Conservation (phyloP, 2,797 vertebrate species). For the Sebastes nivosus region DNA sequence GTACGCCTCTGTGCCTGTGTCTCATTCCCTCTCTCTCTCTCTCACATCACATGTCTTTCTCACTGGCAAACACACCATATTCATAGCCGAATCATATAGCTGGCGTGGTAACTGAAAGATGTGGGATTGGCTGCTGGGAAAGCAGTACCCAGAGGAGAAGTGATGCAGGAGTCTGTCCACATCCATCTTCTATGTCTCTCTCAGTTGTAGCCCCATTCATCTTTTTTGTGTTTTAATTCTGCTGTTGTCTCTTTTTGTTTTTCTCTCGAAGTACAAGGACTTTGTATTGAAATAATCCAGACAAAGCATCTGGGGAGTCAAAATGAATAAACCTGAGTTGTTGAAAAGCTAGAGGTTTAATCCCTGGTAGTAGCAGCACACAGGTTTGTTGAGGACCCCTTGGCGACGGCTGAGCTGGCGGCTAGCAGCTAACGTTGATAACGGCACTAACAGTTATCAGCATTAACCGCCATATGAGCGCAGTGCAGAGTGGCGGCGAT, state of each 20-base stretch:
- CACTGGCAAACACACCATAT: not conserved
- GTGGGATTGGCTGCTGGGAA: constrained; percentile 16
- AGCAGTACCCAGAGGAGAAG: not conserved
- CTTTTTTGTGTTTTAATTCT: not conserved
- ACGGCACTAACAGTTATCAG: not conserved
- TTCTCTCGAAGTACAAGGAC: not conserved
- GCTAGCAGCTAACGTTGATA: not conserved
- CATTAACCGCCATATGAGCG: no score
- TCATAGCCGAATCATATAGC: not conserved
- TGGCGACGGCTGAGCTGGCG: not conserved
- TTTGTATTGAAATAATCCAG: not conserved
- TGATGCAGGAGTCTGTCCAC: not conserved
- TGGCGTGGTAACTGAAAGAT: not conserved
- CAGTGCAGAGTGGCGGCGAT: no score
- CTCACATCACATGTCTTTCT: not conserved
- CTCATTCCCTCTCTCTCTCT: not conserved
- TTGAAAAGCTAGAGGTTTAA: not conserved
- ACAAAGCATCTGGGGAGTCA: not conserved
- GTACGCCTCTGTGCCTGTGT: not conserved
- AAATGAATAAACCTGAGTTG: not conserved
- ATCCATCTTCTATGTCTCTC: not conserved
- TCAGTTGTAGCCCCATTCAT: not conserved
- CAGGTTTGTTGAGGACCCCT: not conserved
- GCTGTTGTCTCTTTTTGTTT: not conserved
- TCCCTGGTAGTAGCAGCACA: not conserved